Base-by-base conservation (phyloP, 2,113 vertebrate genomes). In the Poecilia latipinna region DNA sequence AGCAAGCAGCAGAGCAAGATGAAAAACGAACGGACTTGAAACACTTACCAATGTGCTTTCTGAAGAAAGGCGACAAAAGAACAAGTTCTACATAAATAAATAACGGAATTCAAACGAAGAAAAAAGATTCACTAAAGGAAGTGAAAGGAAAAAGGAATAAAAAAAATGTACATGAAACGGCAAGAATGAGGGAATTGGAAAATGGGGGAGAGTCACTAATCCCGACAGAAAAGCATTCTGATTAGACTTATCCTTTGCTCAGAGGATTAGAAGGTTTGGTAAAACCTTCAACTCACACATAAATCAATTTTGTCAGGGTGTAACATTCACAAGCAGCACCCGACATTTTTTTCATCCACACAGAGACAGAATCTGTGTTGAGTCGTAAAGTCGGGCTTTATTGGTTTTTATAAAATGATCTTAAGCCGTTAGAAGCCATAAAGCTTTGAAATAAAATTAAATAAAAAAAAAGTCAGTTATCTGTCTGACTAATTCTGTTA, bases 301-400 rank as follows among this genome's bases (percentile, higher is more conserved):
- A 92, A 94, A 90, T 89, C 91, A 89, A 91, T 91, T 93, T 88
- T 80, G 76, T 83, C 83, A 72, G 78, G 78, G 74, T 78, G 76
- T 84, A 79, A 86, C n/a, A 75, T 89, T 86, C 71, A 76, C 48
- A 66, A 65, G 62, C 63, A 72, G 54, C 74, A 33, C 65, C 37
- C 67, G 61, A 24, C 35, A 37, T 51, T 65, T 61, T 70, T 22
- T 28, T 42, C 28, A 44, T 71, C 63, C 48, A 1, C 5, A 33
- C 28, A 39, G 5, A 83, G 5, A 83, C 42, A 33, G 66, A 73
- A 73, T 67, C 35, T 51, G 26, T 42, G 26, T 84, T 51, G 80
- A 84, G 82, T 76, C 44, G 86, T 42, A 28, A 62, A 74, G 10
- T 39, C 33, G 70, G 69, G 66, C 65, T 76, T 77, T 77, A 42